Percentiles rank a stretch among this genome's conserved stretches.
Conservation (phyloP, 1,140 invertebrate genomes). For the Phortica variegata region DNA sequence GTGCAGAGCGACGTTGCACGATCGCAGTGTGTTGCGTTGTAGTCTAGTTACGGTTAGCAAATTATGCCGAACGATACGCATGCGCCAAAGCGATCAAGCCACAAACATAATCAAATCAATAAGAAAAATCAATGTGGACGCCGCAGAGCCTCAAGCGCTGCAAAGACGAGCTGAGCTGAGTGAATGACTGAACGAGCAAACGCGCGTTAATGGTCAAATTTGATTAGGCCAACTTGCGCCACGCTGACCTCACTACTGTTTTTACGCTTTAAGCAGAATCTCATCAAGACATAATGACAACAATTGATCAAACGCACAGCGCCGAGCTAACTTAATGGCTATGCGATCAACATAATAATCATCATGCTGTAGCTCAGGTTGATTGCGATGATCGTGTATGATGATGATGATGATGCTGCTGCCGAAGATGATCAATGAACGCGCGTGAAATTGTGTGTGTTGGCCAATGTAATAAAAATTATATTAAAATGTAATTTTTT, state of each 20-base stretch:
- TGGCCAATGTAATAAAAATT: constrained; percentile 23
- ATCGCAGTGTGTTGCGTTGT: too few species aligned
- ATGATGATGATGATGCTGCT: neutral
- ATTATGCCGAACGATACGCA: constrained; percentile 55
- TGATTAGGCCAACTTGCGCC: constrained; percentile 49
- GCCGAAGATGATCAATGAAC: neutral
- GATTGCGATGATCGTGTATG: constrained; percentile 17
- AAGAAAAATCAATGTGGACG: constrained; percentile 2
- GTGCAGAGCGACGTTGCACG: too few species aligned
- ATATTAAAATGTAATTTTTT: constrained; percentile 46
- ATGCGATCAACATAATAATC: too few species aligned
- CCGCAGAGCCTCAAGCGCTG: constrained; percentile 7
- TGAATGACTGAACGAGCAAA: constrained; percentile 16
- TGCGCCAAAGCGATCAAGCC: constrained; percentile 41
- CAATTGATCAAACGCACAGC: constrained; percentile 48
- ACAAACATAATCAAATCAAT: constrained; percentile 21
- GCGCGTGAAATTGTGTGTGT: neutral
- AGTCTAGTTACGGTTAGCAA: constrained; percentile 29
- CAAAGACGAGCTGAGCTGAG: constrained; percentile 33
- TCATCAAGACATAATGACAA: constrained; percentile 53
- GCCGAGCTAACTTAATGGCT: too few species aligned
- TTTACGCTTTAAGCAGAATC: constrained; percentile 57
- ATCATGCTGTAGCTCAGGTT: constrained; percentile 16
- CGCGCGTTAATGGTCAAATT: constrained; percentile 35
- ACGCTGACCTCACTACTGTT: constrained; percentile 55